Evolutionary conservation across 2,113 vertebrate species (phyloP).

Genomic region (Acanthisitta chloris): DNA sequence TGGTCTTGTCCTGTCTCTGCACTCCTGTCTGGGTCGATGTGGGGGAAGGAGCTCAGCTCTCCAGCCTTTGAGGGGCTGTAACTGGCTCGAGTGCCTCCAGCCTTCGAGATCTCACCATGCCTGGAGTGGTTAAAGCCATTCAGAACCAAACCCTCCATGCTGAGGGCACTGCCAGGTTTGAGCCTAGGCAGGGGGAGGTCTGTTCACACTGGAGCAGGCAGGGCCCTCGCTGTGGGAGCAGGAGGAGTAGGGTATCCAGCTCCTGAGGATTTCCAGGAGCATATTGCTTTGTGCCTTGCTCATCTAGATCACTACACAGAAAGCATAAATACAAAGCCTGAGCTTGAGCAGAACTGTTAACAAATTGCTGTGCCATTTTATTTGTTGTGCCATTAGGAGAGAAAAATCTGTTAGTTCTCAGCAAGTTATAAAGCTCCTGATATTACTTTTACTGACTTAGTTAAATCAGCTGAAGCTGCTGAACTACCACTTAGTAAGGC

Average conservation of each 20-base stretch:
- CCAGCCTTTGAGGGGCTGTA: not conserved
- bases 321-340: not conserved
- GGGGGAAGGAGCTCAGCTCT: not conserved
- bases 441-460: not conserved
- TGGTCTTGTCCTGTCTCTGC: not conserved
- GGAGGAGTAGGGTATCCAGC: not conserved
- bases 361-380: not conserved
- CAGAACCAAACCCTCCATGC: rapidly evolving
- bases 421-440: not conserved
- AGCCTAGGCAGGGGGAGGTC: rapidly evolving
- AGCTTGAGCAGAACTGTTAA: not conserved
- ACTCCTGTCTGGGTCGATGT: not conserved
- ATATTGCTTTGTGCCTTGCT: not conserved
- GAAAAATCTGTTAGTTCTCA: not conserved
- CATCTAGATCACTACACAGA: not conserved
- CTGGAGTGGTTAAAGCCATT: rapidly evolving
- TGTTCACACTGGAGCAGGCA: not conserved
- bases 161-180: not conserved
- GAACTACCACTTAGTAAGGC: not conserved
- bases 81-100: not conserved
- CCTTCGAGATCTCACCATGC: rapidly evolving
- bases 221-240: not conserved
- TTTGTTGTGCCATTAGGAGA: not conserved
- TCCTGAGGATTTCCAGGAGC: not conserved
- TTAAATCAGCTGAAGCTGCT: not conserved